Evolutionary conservation across 2,113 vertebrate species (phyloP).

Genomic region (Cyanocitta stelleri): DNA sequence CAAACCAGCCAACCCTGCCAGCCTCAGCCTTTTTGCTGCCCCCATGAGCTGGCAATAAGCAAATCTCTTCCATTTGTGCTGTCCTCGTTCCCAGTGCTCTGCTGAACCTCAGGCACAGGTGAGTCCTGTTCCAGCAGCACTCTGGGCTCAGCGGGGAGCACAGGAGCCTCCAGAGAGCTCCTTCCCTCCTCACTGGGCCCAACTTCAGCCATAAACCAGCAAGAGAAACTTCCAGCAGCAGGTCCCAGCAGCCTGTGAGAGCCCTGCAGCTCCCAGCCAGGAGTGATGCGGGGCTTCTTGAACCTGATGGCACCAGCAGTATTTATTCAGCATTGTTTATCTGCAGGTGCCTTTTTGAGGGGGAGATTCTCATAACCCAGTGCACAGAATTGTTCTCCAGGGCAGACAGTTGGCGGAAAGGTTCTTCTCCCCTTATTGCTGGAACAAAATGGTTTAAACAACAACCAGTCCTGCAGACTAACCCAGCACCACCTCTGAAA

Average conservation of each 20-base stretch:
- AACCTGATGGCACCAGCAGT: not conserved
- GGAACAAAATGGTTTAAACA: not conserved
- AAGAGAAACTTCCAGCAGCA: not conserved
- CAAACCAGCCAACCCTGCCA: not conserved
- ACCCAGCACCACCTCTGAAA: not conserved
- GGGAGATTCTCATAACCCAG: not conserved
- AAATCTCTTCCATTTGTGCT: not conserved
- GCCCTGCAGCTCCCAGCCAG: not conserved
- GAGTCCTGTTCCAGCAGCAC: not conserved
- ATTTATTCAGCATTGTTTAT: not conserved
- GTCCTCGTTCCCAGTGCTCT: not conserved
- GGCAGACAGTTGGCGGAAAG: not conserved
- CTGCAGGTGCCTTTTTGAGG: not conserved
- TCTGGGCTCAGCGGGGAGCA: not conserved
- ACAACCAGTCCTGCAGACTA: not conserved
- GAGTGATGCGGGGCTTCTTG: accelerated
- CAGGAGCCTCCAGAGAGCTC: not conserved
- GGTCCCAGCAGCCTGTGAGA: not conserved
- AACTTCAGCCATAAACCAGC: not conserved
- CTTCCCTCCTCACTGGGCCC: not conserved
- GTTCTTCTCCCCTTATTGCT: not conserved
- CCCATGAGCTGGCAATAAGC: not conserved
- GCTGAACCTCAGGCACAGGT: not conserved
- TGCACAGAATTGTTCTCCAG: not conserved
- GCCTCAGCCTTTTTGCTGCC: not conserved